Evolutionary conservation across 2,888 invertebrate genomes (phyloP), one percentile per base, ranked within the genome.

Genomic region (Eulithis prunata): DNA sequence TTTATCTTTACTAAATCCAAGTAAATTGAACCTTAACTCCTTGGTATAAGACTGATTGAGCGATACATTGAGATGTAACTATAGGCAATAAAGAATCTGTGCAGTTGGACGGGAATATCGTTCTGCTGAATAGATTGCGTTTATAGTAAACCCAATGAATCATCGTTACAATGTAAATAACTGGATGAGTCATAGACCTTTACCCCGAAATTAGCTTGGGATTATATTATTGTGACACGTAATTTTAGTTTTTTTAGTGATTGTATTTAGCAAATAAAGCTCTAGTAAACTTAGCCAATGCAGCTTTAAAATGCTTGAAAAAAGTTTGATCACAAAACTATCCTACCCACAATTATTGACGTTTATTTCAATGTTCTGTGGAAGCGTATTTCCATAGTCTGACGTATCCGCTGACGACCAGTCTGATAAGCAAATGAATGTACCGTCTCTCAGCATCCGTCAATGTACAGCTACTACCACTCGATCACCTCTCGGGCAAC

Each of bases 41-140:
- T 10, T 0, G 11, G 0, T 0, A 54, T 79, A 81, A 75, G 68
- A 32, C 43, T 10, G 45, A 8, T 52, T 8, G 10, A 43, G 52
- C 13, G 45, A 32, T 45, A n/a, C n/a, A n/a, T n/a, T n/a, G n/a
- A 53, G 52, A n/a, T 32, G 43, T 32, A 59, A 59, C 14, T 58
- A 64, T 71, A 69, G 65, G 75, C 71, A 76, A 65, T 68, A 62
- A 69, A 71, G 68, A 73, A 69, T 65, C 68, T 59, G 66, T 73
- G 66, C 68, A 66, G 57, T 53, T 51, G 38, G 60, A 57, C 52
- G 75, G 56, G 53, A 62, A 66, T 76, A 78, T 76, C 70, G 75
- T 51, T 28, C 57, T 71, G 56, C 63, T 49, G 43, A 69, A 54
- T 84, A 73, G 83, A 87, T 81, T 75, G 82, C 64, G 71, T 64